These are phyloP conservation scores for Suncus etruscus DNA, from an alignment of 2,113 vertebrate genomes.

Conservation along the genomic window DNA sequence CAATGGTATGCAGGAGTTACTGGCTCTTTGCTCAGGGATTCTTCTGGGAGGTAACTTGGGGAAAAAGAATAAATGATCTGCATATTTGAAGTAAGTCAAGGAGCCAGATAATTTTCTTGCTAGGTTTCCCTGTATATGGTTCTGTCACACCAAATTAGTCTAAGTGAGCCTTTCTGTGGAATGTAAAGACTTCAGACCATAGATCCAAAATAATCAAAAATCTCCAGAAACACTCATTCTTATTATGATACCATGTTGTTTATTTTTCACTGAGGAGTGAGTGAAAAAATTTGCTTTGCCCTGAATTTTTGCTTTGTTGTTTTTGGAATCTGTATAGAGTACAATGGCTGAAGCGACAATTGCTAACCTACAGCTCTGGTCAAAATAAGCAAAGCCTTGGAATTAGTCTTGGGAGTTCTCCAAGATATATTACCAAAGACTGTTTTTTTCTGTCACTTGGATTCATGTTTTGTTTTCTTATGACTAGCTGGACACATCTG, in stretches of 20 bases:
- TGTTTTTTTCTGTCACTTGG: slow-evolving; percentile 1
- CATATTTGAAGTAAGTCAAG: slow-evolving; percentile 13
- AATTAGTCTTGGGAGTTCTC: slow-evolving; percentile 34
- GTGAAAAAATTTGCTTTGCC: background rate
- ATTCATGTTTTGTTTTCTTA: background rate
- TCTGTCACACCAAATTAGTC: slow-evolving; percentile 19
- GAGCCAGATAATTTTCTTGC: slow-evolving; percentile 12
- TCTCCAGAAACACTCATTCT: slow-evolving; percentile 22
- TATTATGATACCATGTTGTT: slow-evolving; percentile 61
- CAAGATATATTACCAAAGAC: background rate
- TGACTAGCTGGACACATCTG: background rate
- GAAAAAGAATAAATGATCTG: background rate
- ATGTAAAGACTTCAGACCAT: slow-evolving; percentile 54
- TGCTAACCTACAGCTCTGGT: background rate
- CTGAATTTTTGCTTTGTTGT: slow-evolving; percentile 67
- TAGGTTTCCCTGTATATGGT: background rate
- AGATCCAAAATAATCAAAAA: slow-evolving; percentile 68
- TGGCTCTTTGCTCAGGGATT: no score
- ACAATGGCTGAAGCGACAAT: slow-evolving; percentile 9
- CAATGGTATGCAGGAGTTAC: background rate
- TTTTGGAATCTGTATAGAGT: slow-evolving; percentile 50
- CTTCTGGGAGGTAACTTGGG: background rate
- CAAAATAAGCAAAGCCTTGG: slow-evolving; percentile 55
- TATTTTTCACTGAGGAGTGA: slow-evolving; percentile 32
- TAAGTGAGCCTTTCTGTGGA: slow-evolving; percentile 53